Conservation (phyloP, 2,797 vertebrate species). For the Gymnopithys bicolor region DNA sequence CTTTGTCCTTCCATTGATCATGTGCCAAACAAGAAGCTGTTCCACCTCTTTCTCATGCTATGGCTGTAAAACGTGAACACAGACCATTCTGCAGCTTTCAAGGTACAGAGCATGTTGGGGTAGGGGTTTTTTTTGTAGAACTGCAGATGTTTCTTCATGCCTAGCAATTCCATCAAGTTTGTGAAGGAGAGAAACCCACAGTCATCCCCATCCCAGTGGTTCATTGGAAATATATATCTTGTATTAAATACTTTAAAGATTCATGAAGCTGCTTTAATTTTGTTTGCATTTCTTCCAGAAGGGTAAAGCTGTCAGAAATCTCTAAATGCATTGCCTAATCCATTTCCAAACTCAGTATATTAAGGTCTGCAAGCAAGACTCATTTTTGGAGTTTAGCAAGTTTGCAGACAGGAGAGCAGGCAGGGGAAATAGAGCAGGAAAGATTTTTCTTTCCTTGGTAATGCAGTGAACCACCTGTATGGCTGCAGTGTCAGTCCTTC, state of each 20-base stretch:
- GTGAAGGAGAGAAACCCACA: conserved; percentile 31
- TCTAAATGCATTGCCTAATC: conserved; percentile 71
- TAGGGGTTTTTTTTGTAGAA: neutral
- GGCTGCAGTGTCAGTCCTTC: neutral
- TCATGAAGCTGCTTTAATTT: conserved; percentile 74
- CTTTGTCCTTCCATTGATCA: neutral
- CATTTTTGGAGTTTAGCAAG: conserved; percentile 25
- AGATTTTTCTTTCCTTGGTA: neutral
- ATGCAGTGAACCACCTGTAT: neutral
- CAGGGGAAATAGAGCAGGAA: neutral
- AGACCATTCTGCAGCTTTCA: neutral
- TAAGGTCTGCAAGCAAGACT: conserved; percentile 52
- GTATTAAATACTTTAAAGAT: conserved; percentile 72
- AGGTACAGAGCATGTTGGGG: neutral
- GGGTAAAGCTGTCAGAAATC: conserved; percentile 68
- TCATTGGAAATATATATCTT: conserved; percentile 60
- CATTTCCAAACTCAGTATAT: conserved; percentile 51
- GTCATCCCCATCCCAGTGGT: neutral
- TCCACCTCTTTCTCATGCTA: neutral
- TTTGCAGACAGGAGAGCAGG: neutral
- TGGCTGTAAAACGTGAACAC: neutral
- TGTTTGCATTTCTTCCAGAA: conserved; percentile 70
- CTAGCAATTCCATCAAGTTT: neutral
- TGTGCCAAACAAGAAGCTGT: neutral
- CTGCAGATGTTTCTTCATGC: neutral